Conservation (phyloP, 1,140 invertebrate genomes). For the Trissolcus basalis region DNA sequence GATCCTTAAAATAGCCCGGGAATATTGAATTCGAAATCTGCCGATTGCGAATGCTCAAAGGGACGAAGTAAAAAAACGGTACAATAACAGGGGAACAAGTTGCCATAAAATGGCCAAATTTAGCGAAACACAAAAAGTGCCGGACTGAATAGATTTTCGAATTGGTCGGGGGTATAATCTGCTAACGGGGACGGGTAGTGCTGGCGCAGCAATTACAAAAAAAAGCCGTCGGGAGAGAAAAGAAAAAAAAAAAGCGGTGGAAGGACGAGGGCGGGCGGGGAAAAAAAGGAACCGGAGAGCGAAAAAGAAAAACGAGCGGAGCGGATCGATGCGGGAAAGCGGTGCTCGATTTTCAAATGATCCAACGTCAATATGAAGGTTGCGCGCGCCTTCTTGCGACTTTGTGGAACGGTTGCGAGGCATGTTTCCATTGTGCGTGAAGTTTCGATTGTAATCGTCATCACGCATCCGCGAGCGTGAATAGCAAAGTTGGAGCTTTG, state of each 20-base stretch:
- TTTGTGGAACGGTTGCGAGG: constrained; percentile 44
- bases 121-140: neutral
- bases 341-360: constrained; percentile 36
- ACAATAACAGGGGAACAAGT: too few relatives aligned
- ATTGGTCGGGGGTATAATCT: neutral
- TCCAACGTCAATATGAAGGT: constrained; percentile 30
- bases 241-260: neutral
- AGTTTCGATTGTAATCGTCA: constrained; percentile 56
- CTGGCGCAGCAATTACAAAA: constrained; percentile 11
- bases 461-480: constrained; percentile 62
- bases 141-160: constrained; percentile 1
- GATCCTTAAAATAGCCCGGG: too few relatives aligned
- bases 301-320: constrained; percentile 9
- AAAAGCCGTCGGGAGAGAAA: neutral
- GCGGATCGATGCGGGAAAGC: constrained; percentile 24
- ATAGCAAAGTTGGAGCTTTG: constrained; percentile 62
- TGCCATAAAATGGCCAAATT: neutral
- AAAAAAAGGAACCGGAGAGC: constrained; percentile 1
- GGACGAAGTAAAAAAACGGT: too few relatives aligned
- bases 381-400: constrained; percentile 25
- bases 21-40: too few relatives aligned
- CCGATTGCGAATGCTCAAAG: too few relatives aligned
- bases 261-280: neutral
- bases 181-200: neutral
- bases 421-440: constrained; percentile 54